Conservation (phyloP, 1,140 invertebrate species). For the Sesamia nonagrioides region DNA sequence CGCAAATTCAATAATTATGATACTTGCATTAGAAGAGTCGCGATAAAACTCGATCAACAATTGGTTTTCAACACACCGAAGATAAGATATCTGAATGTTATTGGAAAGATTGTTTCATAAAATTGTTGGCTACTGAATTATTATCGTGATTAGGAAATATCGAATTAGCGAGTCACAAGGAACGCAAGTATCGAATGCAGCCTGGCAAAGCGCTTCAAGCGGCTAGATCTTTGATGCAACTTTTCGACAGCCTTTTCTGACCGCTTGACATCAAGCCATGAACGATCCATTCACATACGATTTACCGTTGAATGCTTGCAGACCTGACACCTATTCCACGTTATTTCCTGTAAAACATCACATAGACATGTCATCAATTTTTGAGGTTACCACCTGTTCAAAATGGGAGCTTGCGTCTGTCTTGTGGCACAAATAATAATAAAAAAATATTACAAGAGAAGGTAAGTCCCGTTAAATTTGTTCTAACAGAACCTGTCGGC, state of each 20-base stretch:
- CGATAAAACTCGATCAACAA: slow-evolving; percentile 2
- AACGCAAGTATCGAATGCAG: not conserved
- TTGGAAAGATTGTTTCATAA: slow-evolving; percentile 17
- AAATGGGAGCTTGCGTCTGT: slow-evolving; percentile 47
- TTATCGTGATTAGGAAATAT: slow-evolving; percentile 10
- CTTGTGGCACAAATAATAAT: slow-evolving; percentile 52
- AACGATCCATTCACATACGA: slow-evolving; percentile 4
- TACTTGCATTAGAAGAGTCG: not conserved
- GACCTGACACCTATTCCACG: not conserved
- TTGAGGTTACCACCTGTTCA: slow-evolving; percentile 45
- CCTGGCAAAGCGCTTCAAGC: slow-evolving; percentile 5
- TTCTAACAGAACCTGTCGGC: slow-evolving; percentile 74
- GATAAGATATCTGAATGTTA: slow-evolving; percentile 2
- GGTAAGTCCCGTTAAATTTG: slow-evolving; percentile 80
- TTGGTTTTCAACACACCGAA: slow-evolving; percentile 5
- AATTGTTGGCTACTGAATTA: slow-evolving; percentile 30
- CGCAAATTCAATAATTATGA: slow-evolving; percentile 4
- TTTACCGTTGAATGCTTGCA: slow-evolving; percentile 1
- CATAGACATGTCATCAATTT: slow-evolving; percentile 31
- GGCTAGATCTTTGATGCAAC: not conserved
- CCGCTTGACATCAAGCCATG: not conserved
- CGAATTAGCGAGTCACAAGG: not conserved
- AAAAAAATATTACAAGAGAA: slow-evolving; percentile 63
- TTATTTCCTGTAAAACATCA: slow-evolving; percentile 39
- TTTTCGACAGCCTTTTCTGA: not conserved